Conservation (phyloP, 2,888 invertebrate genomes). For the Dryadula phaetusa region DNA sequence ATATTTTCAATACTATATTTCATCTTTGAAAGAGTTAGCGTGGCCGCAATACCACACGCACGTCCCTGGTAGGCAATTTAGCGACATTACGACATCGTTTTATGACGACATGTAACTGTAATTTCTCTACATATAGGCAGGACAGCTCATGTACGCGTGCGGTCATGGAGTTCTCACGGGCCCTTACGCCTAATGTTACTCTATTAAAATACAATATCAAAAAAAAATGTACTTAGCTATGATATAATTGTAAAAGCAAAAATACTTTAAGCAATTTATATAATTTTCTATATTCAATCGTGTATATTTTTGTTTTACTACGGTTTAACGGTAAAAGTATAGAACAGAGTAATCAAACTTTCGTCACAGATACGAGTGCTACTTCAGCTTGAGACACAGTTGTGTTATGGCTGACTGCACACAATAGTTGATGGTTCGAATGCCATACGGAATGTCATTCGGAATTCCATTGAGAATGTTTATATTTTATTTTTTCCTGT, state of each 20-base stretch:
- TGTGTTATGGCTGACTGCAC: constrained; percentile 10
- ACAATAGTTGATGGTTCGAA: constrained; percentile 10
- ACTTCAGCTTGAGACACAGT: not conserved
- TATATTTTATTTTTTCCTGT: not conserved
- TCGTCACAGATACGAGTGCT: not conserved
- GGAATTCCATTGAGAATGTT: not conserved
- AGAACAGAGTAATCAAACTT: not conserved
- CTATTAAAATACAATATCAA: constrained; percentile 1
- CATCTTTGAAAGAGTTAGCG: not conserved
- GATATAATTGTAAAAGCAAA: too few relatives aligned
- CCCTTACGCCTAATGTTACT: constrained; percentile 8
- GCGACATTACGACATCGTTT: constrained; percentile 38
- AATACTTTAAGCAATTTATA: too few relatives aligned
- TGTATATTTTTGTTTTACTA: not conserved
- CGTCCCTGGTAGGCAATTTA: constrained; percentile 35
- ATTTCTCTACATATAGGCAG: constrained; percentile 31
- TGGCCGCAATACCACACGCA: not conserved
- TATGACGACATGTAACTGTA: constrained; percentile 30
- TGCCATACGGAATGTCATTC: constrained; percentile 1
- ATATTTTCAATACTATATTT: not conserved
- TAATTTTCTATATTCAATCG: too few relatives aligned
- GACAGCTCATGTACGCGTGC: constrained; percentile 24
- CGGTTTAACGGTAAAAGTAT: not conserved
- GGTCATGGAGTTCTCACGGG: constrained; percentile 35
- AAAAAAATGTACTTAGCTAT: too few relatives aligned